These are phyloP conservation scores for Candidula unifasciata DNA, from an alignment of 2,888 invertebrate genomes.

Conservation along the genomic window DNA sequence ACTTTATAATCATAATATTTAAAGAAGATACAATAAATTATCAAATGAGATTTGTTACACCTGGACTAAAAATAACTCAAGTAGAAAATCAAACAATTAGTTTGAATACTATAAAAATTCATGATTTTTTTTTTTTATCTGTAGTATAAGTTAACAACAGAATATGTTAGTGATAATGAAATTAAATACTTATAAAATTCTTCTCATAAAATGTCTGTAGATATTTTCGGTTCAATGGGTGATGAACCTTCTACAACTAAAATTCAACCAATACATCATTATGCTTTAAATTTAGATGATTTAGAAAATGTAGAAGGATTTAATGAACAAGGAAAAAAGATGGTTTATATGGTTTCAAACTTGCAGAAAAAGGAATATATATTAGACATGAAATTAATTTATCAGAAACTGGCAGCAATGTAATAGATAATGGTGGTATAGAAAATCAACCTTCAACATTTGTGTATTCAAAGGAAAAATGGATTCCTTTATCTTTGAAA, in stretches of 20 bases:
- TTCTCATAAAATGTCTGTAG: not conserved
- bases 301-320: not conserved
- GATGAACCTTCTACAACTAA: not conserved
- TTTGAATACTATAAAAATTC: too few relatives aligned
- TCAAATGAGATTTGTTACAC: too few relatives aligned
- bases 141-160: too few relatives aligned
- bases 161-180: too few relatives aligned
- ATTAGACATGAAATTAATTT: not conserved
- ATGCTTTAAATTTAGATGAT: not conserved
- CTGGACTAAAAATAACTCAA: too few relatives aligned
- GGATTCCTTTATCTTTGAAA: slow-evolving; percentile 15
- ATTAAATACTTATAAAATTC: too few relatives aligned
- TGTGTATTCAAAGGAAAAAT: not conserved
- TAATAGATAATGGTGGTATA: slow-evolving; percentile 1
- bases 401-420: not conserved
- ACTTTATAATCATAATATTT: too few relatives aligned
- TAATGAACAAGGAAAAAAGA: not conserved
- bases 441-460: not conserved
- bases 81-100: too few relatives aligned
- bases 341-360: not conserved
- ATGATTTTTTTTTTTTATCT: too few relatives aligned
- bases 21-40: too few relatives aligned
- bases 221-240: not conserved
- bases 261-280: not conserved
- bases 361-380: not conserved